phyloP scores from a whole-genome alignment of 2,113 vertebrate species.

The Microtus oregoni region DNA sequence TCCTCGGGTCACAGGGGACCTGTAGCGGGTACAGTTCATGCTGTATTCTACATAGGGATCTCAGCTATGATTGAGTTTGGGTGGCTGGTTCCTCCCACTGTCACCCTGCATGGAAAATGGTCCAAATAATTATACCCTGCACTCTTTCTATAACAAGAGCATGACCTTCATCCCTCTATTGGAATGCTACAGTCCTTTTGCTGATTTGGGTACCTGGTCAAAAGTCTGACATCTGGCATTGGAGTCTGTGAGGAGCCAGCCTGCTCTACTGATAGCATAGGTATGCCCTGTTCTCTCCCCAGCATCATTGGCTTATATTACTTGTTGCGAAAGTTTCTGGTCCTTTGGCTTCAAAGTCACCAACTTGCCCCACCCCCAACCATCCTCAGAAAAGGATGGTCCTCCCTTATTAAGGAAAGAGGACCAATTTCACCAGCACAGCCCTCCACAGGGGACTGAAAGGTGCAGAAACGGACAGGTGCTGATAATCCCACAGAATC shows the following conservation, averaged over 20 bases:
- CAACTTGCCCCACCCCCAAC: not conserved
- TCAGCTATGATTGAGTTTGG: not conserved
- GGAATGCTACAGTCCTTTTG: not conserved
- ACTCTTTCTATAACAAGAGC: not conserved
- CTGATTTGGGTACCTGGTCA: not conserved
- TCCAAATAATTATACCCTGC: not conserved
- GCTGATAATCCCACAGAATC: not conserved
- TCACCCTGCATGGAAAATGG: not conserved
- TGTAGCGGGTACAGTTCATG: not conserved
- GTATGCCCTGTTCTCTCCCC: not conserved
- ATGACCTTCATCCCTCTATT: not conserved
- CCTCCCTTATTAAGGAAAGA: not conserved
- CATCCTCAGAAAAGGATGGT: not conserved
- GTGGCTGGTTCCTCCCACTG: not conserved
- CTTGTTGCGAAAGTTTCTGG: not conserved
- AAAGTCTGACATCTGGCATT: not conserved
- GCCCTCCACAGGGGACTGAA: not conserved
- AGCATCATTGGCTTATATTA: not conserved
- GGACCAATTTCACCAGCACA: rapidly evolving
- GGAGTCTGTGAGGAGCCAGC: not conserved
- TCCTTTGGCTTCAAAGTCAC: not conserved
- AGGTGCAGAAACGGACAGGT: rapidly evolving
- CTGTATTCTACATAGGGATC: not conserved
- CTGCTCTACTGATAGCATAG: rapidly evolving
- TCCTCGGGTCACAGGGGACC: not conserved